Conservation (phyloP, 2,888 invertebrate genomes). For the Phrixothrix hirtus region DNA sequence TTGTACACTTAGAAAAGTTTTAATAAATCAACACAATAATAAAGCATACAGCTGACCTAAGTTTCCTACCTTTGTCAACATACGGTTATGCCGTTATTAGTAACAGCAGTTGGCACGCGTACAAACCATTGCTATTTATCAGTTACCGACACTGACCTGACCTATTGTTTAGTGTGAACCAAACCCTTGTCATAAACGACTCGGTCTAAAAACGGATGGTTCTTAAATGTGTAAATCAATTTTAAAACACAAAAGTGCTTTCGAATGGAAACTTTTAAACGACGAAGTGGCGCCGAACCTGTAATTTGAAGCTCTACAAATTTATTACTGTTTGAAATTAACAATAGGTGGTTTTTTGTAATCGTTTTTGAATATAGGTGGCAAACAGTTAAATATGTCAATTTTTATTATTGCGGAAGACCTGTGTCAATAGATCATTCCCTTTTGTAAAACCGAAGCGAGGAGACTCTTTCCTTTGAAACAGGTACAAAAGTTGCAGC, state of each 20-base stretch:
- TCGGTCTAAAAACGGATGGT: conserved; percentile 8
- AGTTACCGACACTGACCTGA: conserved; percentile 23
- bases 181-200: conserved; percentile 22
- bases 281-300: conserved; percentile 19
- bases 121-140: conserved; percentile 12
- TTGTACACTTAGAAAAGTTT: not conserved
- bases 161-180: conserved; percentile 20
- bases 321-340: not conserved
- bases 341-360: not conserved
- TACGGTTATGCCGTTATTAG: conserved; percentile 25
- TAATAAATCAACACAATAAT: conserved; percentile 13
- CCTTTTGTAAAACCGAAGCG: too few relatives aligned
- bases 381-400: too few relatives aligned
- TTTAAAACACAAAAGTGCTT: conserved; percentile 15
- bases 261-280: conserved; percentile 13
- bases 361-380: too few relatives aligned
- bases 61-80: conserved; percentile 23
- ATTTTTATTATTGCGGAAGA: too few relatives aligned
- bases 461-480: too few relatives aligned
- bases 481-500: too few relatives aligned
- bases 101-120: conserved; percentile 18
- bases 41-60: conserved; percentile 15
- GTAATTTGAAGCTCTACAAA: not conserved
- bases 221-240: conserved; percentile 25
- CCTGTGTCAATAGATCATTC: too few relatives aligned